Evolutionary conservation across 2,888 invertebrate genomes (phyloP), one percentile per base, ranked within the genome.

Genomic region (Agonopterix subpropinquella): DNA sequence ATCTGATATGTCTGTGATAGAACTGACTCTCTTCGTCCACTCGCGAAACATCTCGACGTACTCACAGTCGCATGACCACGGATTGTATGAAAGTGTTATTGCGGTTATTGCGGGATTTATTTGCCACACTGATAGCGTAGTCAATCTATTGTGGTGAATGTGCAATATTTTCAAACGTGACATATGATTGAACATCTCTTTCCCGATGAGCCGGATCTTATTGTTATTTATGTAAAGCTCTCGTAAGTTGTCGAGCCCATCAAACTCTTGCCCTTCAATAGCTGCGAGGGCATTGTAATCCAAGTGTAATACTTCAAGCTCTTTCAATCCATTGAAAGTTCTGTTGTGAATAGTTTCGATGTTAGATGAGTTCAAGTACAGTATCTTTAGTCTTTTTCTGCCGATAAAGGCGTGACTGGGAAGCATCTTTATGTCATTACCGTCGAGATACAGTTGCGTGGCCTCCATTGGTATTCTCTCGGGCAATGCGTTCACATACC

Each of bases 381-480:
- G 79, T 53, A 93, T 90, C 71, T 92, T 92, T 52, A 96, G 86
- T 62, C 93, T 92, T 82, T 95, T 95, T 58, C 95, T 90, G 4
- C 95, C 96, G 61, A 96, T 94, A 79, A 97, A 96, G 42, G 95
- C 93, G 82, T 96, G 95, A 77, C 94, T 94, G 58, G 92, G 91
- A 49, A 96, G 89, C 50, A 91, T 89, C 64, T 92, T 91, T 62
- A 96, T 90, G 73, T 94, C 92, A 79, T 96, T 95, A 55, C 96
- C 96, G 76, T 96, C 96, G 54, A 97, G 89, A 71, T 95, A 95
- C 58, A 96, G 89, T 72, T 95, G 93, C n/a, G 96, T 96, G 52
- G 96, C 94, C 73, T 96, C 95, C 95, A 96, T 96, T 8, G 96
- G 96, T 71, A 97, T 94, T 82, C 92, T 92, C 58, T 94, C 93